These are phyloP conservation scores for Ptilonorhynchus violaceus DNA, from an alignment of 2,113 vertebrate species.

Conservation along the genomic window DNA sequence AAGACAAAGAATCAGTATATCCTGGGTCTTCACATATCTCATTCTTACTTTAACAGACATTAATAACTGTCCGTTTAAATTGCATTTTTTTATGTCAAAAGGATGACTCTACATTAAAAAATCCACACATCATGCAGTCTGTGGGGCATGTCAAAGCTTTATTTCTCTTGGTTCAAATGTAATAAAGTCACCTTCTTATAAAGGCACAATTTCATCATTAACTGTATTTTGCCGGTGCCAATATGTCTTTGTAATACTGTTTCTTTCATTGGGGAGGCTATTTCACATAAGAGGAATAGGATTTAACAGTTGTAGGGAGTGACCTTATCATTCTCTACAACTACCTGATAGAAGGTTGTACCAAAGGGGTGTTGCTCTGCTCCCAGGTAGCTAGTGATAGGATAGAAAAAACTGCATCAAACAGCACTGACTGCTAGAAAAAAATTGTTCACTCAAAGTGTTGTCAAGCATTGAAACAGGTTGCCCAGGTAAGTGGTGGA, in stretches of 20 bases:
- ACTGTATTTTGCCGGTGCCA: neutral
- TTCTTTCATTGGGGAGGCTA: neutral
- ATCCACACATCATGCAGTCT: neutral
- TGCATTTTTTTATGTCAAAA: neutral
- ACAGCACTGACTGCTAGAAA: neutral
- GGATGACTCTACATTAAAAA: neutral
- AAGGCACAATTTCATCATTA: neutral
- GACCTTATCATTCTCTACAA: accelerated
- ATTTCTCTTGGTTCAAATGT: neutral
- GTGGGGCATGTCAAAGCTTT: neutral
- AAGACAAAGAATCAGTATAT: neutral
- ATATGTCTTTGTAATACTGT: neutral
- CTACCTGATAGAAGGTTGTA: neutral
- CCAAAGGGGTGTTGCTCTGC: neutral
- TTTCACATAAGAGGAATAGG: neutral
- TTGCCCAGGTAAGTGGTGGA: neutral
- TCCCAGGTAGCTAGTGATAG: neutral
- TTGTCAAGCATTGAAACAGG: neutral
- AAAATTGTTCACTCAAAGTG: neutral
- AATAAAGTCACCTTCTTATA: neutral
- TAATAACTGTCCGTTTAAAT: neutral
- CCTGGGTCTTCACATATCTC: neutral
- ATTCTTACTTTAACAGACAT: neutral
- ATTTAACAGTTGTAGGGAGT: neutral
- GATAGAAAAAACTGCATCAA: neutral